Evolutionary conservation across 2,888 invertebrate genomes (phyloP).

Genomic region (Macrosiphum euphorbiae): DNA sequence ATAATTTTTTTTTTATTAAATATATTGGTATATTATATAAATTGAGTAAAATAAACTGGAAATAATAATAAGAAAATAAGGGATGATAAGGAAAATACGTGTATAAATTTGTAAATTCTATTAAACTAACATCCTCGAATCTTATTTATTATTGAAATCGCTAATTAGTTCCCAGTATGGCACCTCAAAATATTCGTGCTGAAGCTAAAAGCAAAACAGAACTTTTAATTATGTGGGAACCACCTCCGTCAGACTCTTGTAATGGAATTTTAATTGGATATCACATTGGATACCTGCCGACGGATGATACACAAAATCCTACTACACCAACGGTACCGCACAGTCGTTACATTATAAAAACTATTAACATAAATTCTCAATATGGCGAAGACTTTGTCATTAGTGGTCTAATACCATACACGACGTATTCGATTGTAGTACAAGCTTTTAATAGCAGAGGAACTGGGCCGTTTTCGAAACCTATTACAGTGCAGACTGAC

Average conservation of each 20-base stretch:
- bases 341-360: slow-evolving; percentile 80
- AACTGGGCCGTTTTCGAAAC: slow-evolving; percentile 86
- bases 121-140: background rate
- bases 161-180: slow-evolving; percentile 77
- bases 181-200: slow-evolving; percentile 84
- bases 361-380: slow-evolving; percentile 81
- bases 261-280: slow-evolving; percentile 90
- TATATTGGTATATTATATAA: background rate
- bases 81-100: background rate
- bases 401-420: slow-evolving; percentile 82
- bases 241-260: slow-evolving; percentile 87
- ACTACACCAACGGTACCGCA: slow-evolving; percentile 69
- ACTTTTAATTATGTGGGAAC: slow-evolving; percentile 87
- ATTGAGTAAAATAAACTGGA: background rate
- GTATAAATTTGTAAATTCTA: background rate
- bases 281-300: slow-evolving; percentile 87
- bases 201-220: slow-evolving; percentile 89
- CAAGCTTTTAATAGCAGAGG: slow-evolving; percentile 90
- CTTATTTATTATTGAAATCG: background rate
- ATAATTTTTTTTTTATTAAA: background rate
- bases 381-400: slow-evolving; percentile 79
- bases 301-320: slow-evolving; percentile 69
- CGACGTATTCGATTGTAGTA: slow-evolving; percentile 85
- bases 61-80: background rate
- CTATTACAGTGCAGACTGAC: slow-evolving; percentile 83